Conservation (phyloP, 2,888 invertebrate species). For the Xiphydria camelus region DNA sequence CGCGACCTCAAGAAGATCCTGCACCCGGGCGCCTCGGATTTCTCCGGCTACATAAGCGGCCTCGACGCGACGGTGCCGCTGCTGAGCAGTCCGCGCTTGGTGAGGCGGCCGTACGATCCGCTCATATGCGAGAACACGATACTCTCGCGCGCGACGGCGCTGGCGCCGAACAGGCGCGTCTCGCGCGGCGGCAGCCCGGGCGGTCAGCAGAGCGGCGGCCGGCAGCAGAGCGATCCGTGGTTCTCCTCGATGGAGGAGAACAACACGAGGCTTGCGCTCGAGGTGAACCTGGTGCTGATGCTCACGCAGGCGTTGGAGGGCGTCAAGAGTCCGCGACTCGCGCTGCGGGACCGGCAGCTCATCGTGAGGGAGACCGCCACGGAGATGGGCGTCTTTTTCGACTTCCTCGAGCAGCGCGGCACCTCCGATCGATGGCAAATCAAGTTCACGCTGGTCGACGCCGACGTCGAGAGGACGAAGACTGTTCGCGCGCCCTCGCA, state of each 20-base stretch:
- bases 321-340: conserved; percentile 48
- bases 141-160: conserved; percentile 48
- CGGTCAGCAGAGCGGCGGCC: conserved; percentile 18
- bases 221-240: conserved; percentile 41
- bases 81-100: conserved; percentile 48
- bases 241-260: conserved; percentile 55
- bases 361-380: conserved; percentile 54
- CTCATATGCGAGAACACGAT: conserved; percentile 55
- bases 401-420: conserved; percentile 48
- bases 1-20: conserved; percentile 41
- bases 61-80: conserved; percentile 46
- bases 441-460: conserved; percentile 32
- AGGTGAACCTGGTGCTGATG: conserved; percentile 51
- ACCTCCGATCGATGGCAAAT: conserved; percentile 38
- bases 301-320: conserved; percentile 53
- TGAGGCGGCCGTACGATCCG: conserved; percentile 53
- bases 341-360: conserved; percentile 49
- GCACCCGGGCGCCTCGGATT: conserved; percentile 10
- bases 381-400: conserved; percentile 53
- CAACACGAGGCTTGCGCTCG: conserved; percentile 51
- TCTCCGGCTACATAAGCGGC: conserved; percentile 44
- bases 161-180: background rate
- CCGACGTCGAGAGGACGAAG: conserved; percentile 32
- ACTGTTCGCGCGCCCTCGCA: conserved; percentile 35
- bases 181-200: conserved; percentile 10